Base-by-base conservation (phyloP, 1,140 invertebrate genomes). In the Melipona quadrifasciata region DNA sequence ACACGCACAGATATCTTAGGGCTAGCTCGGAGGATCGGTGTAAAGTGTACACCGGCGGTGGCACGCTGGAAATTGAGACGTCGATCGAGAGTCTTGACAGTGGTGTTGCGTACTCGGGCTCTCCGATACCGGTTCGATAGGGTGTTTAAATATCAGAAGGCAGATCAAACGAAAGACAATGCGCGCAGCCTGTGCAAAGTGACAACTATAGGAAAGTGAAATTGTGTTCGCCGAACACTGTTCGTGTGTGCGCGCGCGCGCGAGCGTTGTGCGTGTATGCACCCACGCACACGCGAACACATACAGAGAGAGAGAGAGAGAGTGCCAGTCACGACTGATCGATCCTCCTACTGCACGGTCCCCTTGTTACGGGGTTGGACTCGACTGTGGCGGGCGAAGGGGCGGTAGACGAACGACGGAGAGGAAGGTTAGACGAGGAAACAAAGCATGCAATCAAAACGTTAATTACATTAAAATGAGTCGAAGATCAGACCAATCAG, bases 381-480 rank as follows among this genome's bases (percentile, higher is more conserved):
- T 80, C 47, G 85, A 81, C 71, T 82, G 85, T 68, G 84, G 78
- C 86, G 87, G 87, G 87, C 84, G n/a, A 78, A 89, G 78, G 87
- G 86, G 61, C 72, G 77, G 78, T 68, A 65, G 72, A 82, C 51
- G 86, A 84, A 70, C 72, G 79, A 86, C 80, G 65, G 86, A 82
- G 89, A 87, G 87, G 86, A 87, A 90, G 89, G 88, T 89, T 87
- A 89, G 89, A 91, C 91, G 87, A 86, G 92, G 92, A 94, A 94
- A 95, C 94, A 95, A 94, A 95, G 94, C 94, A 93, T 91, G 93
- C 94, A 94, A 94, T 94, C 94, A 94, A 94, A 95, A 94, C 93
- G 93, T 95, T 95, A 95, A 95, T 94, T 94, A 93, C 93, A 94
- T 95, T 94, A 94, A 95, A 95, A 95, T 94, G 93, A 94, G 92